Evolutionary conservation across 1,140 invertebrate genomes (phyloP), one percentile per base, ranked within the genome.

Genomic region (Hylyphantes graminicola): DNA sequence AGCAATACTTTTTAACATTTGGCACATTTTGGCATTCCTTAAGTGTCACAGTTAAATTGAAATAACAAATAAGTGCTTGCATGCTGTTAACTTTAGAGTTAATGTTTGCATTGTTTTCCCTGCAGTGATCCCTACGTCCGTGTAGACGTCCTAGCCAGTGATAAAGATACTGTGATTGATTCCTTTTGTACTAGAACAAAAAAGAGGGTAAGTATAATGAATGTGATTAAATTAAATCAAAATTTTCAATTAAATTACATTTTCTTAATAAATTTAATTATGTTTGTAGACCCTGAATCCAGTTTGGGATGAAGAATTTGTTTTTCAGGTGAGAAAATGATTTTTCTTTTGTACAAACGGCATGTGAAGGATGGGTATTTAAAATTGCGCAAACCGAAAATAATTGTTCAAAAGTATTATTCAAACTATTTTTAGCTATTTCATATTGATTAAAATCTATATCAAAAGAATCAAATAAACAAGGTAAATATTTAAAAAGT

Each of bases 301-400:
- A 88, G 92, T 93, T 90, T 99, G 97, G 97, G 94, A 97, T 90
- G 96, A 98, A 92, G 96, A 98, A 91, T 98, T 98, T 91, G 91
- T 97, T 89, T 97, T 98, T 90, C 92, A 95, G 91, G 96, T 97
- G 92, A 93, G 21, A 67, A 11, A 35, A 35, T 2, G 35, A 35
- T 5, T 35, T 67, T 21, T 10, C n/a, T 67, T 65, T 67, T 21
- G 35, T 19, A 21, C 35, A n/a, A 67, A 67, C 11, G 2, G 7
- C 21, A 21, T 67, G 17, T 67, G 9, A 19, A 19, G 0, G 7
- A 35, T 35, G 35, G 35, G 35, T 5, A 35, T 35, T 35, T 35
- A 35, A 35, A 35, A 35, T 35, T 2, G 35, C 35, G 5, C 35
- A 35, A 35, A 35, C 35, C 5, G 5, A 35, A 35, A 35, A 35